Evolutionary conservation across 2,113 vertebrate genomes (phyloP).

Genomic region (Stegastes partitus): DNA sequence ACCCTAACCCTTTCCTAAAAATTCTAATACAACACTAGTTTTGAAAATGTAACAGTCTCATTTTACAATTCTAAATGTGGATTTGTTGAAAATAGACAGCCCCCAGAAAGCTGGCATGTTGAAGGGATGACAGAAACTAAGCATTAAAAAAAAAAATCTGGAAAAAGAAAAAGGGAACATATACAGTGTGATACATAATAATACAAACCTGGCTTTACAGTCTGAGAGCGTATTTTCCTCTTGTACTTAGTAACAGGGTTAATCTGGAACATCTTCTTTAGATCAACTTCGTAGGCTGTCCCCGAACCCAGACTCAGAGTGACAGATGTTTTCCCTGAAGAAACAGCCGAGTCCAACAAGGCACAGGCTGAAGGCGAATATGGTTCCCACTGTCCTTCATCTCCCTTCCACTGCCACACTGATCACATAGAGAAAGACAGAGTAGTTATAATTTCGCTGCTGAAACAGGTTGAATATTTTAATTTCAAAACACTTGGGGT

Average conservation of each 20-base stretch:
- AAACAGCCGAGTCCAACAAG: slow-evolving; percentile 74
- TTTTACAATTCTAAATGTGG: too few relatives aligned
- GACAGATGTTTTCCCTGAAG: slow-evolving; percentile 49
- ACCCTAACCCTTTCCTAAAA: too few relatives aligned
- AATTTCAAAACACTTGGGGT: too few relatives aligned
- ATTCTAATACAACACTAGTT: too few relatives aligned
- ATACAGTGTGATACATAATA: not conserved
- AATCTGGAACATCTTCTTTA: slow-evolving; percentile 85
- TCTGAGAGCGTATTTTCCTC: slow-evolving; percentile 80
- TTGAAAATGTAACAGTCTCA: too few relatives aligned
- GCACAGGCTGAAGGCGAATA: slow-evolving; percentile 75
- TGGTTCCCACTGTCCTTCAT: slow-evolving; percentile 80
- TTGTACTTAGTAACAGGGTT: slow-evolving; percentile 83
- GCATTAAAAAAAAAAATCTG: not conserved
- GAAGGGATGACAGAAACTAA: too few relatives aligned
- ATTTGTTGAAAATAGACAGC: too few relatives aligned
- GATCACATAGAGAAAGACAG: not conserved
- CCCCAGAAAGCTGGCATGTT: too few relatives aligned
- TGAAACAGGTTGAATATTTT: too few relatives aligned
- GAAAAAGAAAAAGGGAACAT: not conserved
- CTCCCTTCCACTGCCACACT: slow-evolving; percentile 88
- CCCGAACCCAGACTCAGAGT: slow-evolving; percentile 64
- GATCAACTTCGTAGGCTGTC: slow-evolving; percentile 78
- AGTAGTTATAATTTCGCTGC: not conserved
- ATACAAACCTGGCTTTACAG: slow-evolving; percentile 72